Evolutionary conservation across 2,113 vertebrate species (phyloP), one percentile per base, ranked within the genome.

Genomic region (Herpetotheres cachinnans): DNA sequence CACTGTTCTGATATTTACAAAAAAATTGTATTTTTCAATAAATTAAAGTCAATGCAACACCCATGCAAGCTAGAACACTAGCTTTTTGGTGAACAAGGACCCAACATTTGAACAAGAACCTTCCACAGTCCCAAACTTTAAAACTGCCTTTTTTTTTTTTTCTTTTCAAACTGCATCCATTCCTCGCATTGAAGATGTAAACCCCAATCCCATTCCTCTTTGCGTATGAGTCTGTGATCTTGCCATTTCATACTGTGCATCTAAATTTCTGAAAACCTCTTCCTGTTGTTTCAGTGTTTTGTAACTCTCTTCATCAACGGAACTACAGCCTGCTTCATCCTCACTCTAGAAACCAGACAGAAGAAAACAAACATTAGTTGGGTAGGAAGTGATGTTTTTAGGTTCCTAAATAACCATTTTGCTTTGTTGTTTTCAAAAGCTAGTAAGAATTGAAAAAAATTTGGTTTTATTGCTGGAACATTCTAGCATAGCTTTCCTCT

Each of bases 201-300:
- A 99, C 25, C 99, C 99, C n/a, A 99, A 98, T n/a, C 99, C 99
- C 99, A 99, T 99, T 95, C 99, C 99, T 97, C 99, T 98, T 86
- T 99, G 99, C 2, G 99, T 99, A 97, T 99, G 99, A 12, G 99
- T 99, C 94, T 99, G 99, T 88, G 99, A 99, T 82, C 99, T 98
- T 32, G 99, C 99, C 99, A 99, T 99, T 97, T 99, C 99, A 15
- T 99, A 99, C 97, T 99, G 99, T 87, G 99, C 99, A 83, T 99
- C 99, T 54, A 99, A 98, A 93, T 99, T 99, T 80, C 99, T 96
- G 92, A 99, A 99, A 97, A 99, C 99, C 97, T 99, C 99, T 95
- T 99, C 99, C 92, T 99, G 99, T 94, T 99, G 99, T 94, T 99
- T 99, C 95, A 99, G 97, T 2, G 99, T 99, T 97, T 99, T 99